Evolutionary conservation across 2,113 vertebrate genomes (phyloP).

Genomic region (Pampusana beccarii): DNA sequence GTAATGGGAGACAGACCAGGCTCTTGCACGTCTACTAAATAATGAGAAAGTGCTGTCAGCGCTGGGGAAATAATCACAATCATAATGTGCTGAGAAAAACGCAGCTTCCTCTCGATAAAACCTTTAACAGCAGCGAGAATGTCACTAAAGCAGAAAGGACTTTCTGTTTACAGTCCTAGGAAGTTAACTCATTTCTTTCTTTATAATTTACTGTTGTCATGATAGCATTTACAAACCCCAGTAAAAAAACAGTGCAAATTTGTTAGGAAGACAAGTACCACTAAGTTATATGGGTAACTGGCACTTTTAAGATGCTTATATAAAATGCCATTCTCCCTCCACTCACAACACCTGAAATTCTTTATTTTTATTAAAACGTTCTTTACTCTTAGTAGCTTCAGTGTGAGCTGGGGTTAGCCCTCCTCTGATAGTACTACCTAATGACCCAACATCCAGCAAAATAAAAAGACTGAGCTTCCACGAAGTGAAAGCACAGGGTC

Average conservation of each 20-base stretch:
- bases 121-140: not conserved
- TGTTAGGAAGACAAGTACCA: not conserved
- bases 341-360: not conserved
- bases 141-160: not conserved
- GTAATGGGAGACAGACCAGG: not conserved
- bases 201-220: not conserved
- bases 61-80: not conserved
- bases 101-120: not conserved
- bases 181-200: not conserved
- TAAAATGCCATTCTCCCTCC: not conserved
- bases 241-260: not conserved
- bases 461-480: not conserved
- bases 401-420: not conserved
- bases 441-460: not conserved
- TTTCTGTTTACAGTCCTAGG: not conserved
- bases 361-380: not conserved
- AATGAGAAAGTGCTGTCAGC: slow-evolving; percentile 22
- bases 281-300: not conserved
- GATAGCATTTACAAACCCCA: not conserved
- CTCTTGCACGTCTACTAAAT: not conserved
- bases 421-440: not conserved
- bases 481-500: not conserved
- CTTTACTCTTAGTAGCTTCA: not conserved
- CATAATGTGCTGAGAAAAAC: not conserved
- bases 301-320: not conserved